phyloP scores from a whole-genome alignment of 2,797 vertebrate species.

The Parauchenoglanis punctatus region DNA sequence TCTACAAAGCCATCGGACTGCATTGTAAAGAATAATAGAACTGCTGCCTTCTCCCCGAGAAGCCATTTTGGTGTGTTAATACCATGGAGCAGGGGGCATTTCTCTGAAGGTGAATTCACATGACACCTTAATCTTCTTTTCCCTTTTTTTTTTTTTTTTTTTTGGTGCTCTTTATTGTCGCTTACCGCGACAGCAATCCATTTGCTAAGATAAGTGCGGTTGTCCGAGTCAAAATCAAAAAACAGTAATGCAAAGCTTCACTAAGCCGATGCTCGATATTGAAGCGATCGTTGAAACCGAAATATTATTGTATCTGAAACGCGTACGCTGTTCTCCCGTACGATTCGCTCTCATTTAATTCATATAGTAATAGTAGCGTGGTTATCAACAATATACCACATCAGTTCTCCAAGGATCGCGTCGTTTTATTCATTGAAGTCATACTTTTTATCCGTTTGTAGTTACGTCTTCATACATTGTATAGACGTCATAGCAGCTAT shows the following conservation, averaged over 20 bases:
- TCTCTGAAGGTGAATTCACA: slow-evolving; percentile 81
- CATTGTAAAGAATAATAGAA: slow-evolving; percentile 84
- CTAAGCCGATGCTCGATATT: background rate
- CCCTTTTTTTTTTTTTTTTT: slow-evolving; percentile 41
- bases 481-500: background rate
- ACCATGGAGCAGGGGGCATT: slow-evolving; percentile 69
- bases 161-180: background rate
- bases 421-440: background rate
- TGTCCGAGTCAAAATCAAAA: background rate
- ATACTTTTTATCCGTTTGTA: background rate
- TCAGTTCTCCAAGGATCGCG: background rate
- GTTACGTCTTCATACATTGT: background rate
- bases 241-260: background rate
- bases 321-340: no score
- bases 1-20: slow-evolving; percentile 77
- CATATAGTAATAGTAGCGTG: background rate
- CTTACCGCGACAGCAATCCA: background rate
- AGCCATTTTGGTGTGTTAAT: slow-evolving; percentile 81
- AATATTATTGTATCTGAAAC: background rate
- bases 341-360: background rate
- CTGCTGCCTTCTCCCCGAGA: slow-evolving; percentile 71
- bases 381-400: background rate
- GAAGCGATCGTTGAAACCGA: background rate
- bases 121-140: slow-evolving; percentile 65
- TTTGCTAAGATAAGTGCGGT: background rate